Evolutionary conservation across 2,797 vertebrate genomes (phyloP).

Genomic region (Paratrypauchen microcephalus): DNA sequence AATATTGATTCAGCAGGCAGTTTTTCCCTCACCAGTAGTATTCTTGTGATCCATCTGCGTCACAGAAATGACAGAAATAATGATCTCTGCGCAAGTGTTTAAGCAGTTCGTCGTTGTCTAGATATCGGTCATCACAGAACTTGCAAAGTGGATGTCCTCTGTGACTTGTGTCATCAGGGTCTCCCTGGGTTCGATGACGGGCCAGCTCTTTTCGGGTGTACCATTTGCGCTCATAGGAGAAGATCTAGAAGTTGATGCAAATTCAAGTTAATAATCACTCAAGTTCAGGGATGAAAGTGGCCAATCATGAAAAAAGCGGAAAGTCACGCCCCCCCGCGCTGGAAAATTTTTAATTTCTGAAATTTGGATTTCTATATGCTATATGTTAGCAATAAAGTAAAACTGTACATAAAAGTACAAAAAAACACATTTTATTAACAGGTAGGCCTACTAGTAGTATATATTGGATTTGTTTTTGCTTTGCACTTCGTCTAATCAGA

Average conservation of each 20-base stretch:
- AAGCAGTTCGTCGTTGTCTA: slow-evolving; percentile 95
- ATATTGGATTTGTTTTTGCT: too few species aligned
- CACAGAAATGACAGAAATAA: slow-evolving; percentile 98
- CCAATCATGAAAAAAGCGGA: too few species aligned
- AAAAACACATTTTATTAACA: too few species aligned
- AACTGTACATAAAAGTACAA: too few species aligned
- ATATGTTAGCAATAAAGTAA: too few species aligned
- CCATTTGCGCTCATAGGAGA: slow-evolving; percentile 93
- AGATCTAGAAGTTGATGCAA: slow-evolving; percentile 79
- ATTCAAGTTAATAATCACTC: background rate
- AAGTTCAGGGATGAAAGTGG: too few species aligned
- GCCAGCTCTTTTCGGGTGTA: slow-evolving; percentile 96
- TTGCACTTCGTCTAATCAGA: too few species aligned
- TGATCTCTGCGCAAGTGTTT: slow-evolving; percentile 95
- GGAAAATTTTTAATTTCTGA: too few species aligned
- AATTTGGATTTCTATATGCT: too few species aligned
- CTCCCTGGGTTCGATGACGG: slow-evolving; percentile 90
- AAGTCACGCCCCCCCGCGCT: too few species aligned
- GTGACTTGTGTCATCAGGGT: slow-evolving; percentile 96
- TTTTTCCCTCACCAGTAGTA: slow-evolving; percentile 87
- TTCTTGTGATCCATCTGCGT: slow-evolving; percentile 94
- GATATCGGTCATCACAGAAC: slow-evolving; percentile 95
- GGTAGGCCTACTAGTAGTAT: too few species aligned
- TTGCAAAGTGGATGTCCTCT: slow-evolving; percentile 96
- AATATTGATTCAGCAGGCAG: background rate